Evolutionary conservation across 2,113 vertebrate genomes (phyloP), one percentile per base, ranked within the genome.

Genomic region (Ptyas mucosa): DNA sequence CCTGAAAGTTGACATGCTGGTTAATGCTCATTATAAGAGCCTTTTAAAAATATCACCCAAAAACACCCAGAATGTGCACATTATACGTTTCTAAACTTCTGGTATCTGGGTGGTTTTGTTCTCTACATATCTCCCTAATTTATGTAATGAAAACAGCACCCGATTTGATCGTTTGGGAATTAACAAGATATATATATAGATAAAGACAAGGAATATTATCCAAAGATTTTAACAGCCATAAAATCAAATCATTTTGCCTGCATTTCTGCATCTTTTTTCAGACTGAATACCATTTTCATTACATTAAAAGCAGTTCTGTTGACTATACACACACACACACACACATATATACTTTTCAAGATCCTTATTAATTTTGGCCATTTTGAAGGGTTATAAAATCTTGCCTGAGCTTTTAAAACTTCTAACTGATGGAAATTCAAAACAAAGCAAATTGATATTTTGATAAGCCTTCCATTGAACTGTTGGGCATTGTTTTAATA

Each of bases 31-130:
- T 88, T 93, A 95, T 95, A 94, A 93, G 94, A 95, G 90, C 91
- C 92, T 94, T 96, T 95, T 61, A 88, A 93, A 96, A 95, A 92
- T 58, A 93, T 95, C 94, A 95, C 85, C 95, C 95, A 43, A 96
- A 96, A 96, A 96, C 94, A 94, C 26, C 85, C 55, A 93, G n/a
- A 90, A 55, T 69, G 55, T 94, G 53, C n/a, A 20, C 94, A 58
- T 46, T 64, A 85, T 54, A n/a, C 5, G 49, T 58, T 46, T n/a
- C 64, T n/a, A 46, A 52, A 89, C 46, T 85, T 85, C 52, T 64
- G 23, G 23, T 58, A 94, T 94, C 95, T 95, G 93, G 43, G 91
- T 94, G 7, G 1, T 2, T 64, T 24, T n/a, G 53, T 39, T n/a
- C 93, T 95, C 93, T 94, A 92, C 69, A 93, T 20, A 94, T 64